Conservation (phyloP, 2,888 invertebrate species). For the Xestia ashworthii region DNA sequence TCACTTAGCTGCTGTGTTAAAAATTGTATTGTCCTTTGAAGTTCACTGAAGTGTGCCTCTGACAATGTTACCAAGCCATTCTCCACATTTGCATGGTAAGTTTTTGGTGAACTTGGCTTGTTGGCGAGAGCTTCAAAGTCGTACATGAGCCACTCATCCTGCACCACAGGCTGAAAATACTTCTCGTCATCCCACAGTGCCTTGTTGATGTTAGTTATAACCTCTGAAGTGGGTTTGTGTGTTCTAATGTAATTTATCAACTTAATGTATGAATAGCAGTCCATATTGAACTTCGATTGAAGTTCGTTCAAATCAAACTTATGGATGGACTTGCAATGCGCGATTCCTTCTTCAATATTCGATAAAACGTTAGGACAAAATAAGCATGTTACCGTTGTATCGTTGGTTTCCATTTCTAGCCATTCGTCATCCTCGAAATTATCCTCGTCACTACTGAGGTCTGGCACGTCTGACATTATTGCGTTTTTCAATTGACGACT, state of each 20-base stretch:
- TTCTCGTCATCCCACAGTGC: slow-evolving; percentile 94
- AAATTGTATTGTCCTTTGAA: slow-evolving; percentile 91
- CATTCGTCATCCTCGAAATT: slow-evolving; percentile 88
- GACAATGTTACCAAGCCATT: slow-evolving; percentile 91
- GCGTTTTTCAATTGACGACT: slow-evolving; percentile 9
- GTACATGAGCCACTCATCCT: slow-evolving; percentile 96
- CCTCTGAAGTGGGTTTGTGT: slow-evolving; percentile 90
- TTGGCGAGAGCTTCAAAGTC: slow-evolving; percentile 91
- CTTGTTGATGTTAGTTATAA: slow-evolving; percentile 87
- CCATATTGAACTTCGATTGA: slow-evolving; percentile 93
- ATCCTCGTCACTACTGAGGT: slow-evolving; percentile 88
- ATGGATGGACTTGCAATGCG: slow-evolving; percentile 92
- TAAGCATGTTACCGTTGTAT: slow-evolving; percentile 91
- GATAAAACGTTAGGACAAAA: slow-evolving; percentile 92
- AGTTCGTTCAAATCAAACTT: slow-evolving; percentile 92
- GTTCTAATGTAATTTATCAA: slow-evolving; percentile 95
- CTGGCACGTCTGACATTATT: slow-evolving; percentile 87
- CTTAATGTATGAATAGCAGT: slow-evolving; percentile 95
- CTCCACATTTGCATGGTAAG: slow-evolving; percentile 91
- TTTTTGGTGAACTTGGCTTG: slow-evolving; percentile 82
- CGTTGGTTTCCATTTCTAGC: slow-evolving; percentile 87
- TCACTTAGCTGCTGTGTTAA: slow-evolving; percentile 91
- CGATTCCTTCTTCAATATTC: slow-evolving; percentile 92
- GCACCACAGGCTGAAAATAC: slow-evolving; percentile 94
- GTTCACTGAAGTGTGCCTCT: slow-evolving; percentile 91